Base-by-base conservation (phyloP, 2,113 vertebrate genomes). In the Tupaia chinensis region DNA sequence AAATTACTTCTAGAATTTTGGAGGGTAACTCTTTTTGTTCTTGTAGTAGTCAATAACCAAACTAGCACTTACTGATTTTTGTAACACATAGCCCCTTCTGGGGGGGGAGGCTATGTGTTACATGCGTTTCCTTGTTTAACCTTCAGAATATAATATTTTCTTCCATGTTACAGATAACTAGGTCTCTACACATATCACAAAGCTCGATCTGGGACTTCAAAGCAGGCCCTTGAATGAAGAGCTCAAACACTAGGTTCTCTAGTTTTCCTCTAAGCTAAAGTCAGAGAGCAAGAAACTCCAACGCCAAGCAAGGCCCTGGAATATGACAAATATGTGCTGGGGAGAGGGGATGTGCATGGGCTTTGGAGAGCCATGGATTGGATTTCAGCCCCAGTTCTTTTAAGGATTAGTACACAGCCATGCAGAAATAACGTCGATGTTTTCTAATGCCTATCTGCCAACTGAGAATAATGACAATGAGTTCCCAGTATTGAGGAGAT, bases 321-420 rank as follows among this genome's bases (percentile, higher is more conserved):
- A 5, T 11, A 60, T 34, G 25, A 60, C 13, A 44, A 44, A 25
- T 1, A 3, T 22, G n/a, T 16, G 23, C 7, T 11, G 2, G 25
- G 54, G 17, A 1, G 1, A 0, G 3, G 6, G 0, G 22, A 54
- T 12, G 4, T 54, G 2, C 27, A n/a, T 4, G 17, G 53, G 61
- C 16, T 95, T 73, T 58, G 23, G 7, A 58, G 29, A 44, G 5
- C 44, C 44, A 44, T 44, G 44, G 44, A 44, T 44, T 44, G 44
- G 44, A 44, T 44, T 44, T 44, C 44, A 44, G 44, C 44, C 44
- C 44, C 44, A 65, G n/a, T 14, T 22, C 53, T 63, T 58, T 81
- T 10, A 60, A 66, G 34, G 58, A 56, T 69, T 54, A 61, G 1
- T 13, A 13, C 1, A 73, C 63, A 5, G 60, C n/a, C 19, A 29